Evolutionary conservation across 2,888 invertebrate genomes (phyloP).

Genomic region (Microctonus aethiopoides): DNA sequence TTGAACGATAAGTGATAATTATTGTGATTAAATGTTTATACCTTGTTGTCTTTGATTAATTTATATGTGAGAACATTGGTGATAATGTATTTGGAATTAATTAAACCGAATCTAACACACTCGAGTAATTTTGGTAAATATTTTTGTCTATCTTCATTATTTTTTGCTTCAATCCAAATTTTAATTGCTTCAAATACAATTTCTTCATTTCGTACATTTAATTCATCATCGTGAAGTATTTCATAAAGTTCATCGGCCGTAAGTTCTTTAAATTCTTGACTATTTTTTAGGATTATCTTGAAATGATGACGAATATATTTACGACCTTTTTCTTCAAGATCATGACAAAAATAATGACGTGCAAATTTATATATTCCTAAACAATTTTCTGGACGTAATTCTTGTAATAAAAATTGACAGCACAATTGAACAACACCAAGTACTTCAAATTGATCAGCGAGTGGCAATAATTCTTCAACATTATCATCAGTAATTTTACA

Average conservation of each 20-base stretch:
- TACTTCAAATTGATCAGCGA: slow-evolving; percentile 80
- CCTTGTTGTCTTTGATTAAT: slow-evolving; percentile 69
- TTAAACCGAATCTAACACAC: slow-evolving; percentile 76
- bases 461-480: slow-evolving; percentile 76
- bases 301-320: slow-evolving; percentile 73
- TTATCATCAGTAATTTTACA: slow-evolving; percentile 75
- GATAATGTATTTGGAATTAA: slow-evolving; percentile 72
- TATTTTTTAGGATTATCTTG: slow-evolving; percentile 72
- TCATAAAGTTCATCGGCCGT: slow-evolving; percentile 73
- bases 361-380: slow-evolving; percentile 78
- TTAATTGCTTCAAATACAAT: slow-evolving; percentile 79
- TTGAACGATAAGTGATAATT: background rate
- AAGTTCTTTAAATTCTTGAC: slow-evolving; percentile 74
- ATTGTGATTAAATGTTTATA: slow-evolving; percentile 47
- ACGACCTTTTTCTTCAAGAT: slow-evolving; percentile 74
- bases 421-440: slow-evolving; percentile 78
- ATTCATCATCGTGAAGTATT: slow-evolving; percentile 76
- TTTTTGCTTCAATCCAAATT: slow-evolving; percentile 76
- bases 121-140: slow-evolving; percentile 73
- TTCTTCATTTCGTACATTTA: slow-evolving; percentile 80
- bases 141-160: slow-evolving; percentile 60
- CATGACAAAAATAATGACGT: slow-evolving; percentile 76
- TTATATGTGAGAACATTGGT: slow-evolving; percentile 71
- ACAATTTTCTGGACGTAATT: slow-evolving; percentile 77
- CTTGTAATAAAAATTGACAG: slow-evolving; percentile 74